These are phyloP conservation scores for Ageneiosus marmoratus DNA, from an alignment of 2,113 vertebrate species.

Conservation along the genomic window DNA sequence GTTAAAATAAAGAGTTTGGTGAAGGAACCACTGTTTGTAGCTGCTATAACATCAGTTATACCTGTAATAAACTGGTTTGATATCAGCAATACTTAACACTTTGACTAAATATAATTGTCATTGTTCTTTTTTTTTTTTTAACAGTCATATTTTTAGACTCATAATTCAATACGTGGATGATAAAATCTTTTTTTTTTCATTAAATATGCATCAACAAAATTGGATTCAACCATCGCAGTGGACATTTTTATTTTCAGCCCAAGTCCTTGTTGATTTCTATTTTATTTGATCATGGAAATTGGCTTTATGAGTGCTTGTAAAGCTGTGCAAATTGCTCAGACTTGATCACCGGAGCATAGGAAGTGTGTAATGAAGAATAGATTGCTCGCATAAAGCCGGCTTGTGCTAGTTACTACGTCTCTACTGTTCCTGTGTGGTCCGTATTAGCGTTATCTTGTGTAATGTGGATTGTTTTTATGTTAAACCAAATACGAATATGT, in stretches of 20 bases:
- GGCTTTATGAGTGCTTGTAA: slow-evolving; percentile 24
- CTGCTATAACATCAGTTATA: not conserved
- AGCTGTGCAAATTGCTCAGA: not conserved
- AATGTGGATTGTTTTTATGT: not conserved
- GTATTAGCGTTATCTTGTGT: not conserved
- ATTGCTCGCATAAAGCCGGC: not conserved
- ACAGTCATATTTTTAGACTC: not conserved
- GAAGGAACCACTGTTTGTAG: not conserved
- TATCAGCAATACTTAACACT: not conserved
- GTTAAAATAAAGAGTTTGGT: not conserved
- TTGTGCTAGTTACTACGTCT: not conserved
- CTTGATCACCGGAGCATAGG: slow-evolving; percentile 3
- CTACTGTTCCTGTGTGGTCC: not conserved
- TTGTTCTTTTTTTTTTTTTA: too few relatives aligned
- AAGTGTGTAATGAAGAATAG: slow-evolving; percentile 18
- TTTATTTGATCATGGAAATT: not conserved
- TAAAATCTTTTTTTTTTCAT: not conserved
- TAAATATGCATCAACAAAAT: not conserved
- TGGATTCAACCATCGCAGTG: not conserved
- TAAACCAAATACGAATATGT: not conserved
- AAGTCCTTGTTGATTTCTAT: not conserved
- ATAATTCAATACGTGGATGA: not conserved
- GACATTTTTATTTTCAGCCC: not conserved
- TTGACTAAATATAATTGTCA: not conserved
- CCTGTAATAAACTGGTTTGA: not conserved